phyloP scores from a whole-genome alignment of 2,113 vertebrate genomes.

The Macaca nemestrina region DNA sequence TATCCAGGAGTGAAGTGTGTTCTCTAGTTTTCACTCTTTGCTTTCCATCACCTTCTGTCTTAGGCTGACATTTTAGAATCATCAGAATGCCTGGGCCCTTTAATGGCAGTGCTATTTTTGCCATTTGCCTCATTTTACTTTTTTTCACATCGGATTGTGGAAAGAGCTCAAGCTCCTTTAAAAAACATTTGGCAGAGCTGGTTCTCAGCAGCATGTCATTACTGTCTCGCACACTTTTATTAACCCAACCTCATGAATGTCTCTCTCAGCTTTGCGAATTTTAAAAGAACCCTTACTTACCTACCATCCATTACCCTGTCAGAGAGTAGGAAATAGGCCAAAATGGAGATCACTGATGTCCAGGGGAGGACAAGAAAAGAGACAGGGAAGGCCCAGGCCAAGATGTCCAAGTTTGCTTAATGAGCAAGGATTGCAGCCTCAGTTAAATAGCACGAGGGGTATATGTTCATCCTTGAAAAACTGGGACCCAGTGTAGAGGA shows the following conservation, averaged over 20 bases:
- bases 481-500: neutral
- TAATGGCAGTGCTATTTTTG: constrained; percentile 5
- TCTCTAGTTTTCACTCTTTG: neutral
- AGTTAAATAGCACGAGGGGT: neutral
- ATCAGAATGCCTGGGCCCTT: neutral
- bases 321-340: neutral
- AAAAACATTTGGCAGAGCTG: neutral
- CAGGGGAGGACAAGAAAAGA: neutral
- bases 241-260: neutral
- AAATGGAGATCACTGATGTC: neutral
- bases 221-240: neutral
- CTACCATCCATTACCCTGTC: neutral
- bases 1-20: neutral
- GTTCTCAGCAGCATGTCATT: constrained; percentile 27
- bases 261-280: constrained; percentile 55
- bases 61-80: neutral
- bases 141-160: neutral
- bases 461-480: constrained; percentile 16
- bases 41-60: neutral
- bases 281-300: constrained; percentile 42
- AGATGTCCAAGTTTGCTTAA: neutral
- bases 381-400: neutral
- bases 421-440: neutral
- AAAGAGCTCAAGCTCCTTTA: constrained; percentile 47
- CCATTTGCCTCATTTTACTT: constrained; percentile 54